Percentiles rank a stretch among this genome's conserved stretches.
phyloP scores from a whole-genome alignment of 2,797 vertebrate genomes.

The Sparus aurata region DNA sequence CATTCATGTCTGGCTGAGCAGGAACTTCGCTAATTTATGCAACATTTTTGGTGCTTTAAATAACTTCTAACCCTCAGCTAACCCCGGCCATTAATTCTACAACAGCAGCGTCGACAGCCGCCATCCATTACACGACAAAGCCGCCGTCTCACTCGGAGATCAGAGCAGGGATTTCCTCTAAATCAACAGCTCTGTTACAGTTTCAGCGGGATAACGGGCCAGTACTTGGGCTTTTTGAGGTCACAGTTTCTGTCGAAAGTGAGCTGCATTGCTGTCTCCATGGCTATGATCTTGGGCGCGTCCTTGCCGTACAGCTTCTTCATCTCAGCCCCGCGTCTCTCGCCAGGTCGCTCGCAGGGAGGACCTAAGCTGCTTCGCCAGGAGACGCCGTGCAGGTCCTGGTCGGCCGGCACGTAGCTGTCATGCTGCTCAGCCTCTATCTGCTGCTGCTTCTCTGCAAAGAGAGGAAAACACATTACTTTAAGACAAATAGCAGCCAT shows the following conservation, averaged over 20 bases:
- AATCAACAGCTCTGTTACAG: constrained; percentile 78
- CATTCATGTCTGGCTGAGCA: not conserved
- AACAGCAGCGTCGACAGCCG: constrained; percentile 8
- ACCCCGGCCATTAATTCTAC: constrained; percentile 25
- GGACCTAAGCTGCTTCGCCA: constrained; percentile 79
- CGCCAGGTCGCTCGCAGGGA: constrained; percentile 89
- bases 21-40: constrained; percentile 30
- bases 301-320: constrained; percentile 90
- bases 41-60: constrained; percentile 38
- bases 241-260: constrained; percentile 92
- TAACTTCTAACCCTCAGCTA: constrained; percentile 10
- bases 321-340: constrained; percentile 91
- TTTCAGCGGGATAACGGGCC: constrained; percentile 95
- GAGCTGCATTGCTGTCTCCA: constrained; percentile 91
- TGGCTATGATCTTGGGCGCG: constrained; percentile 92
- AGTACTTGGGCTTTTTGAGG: constrained; percentile 94
- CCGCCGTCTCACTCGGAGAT: not conserved
- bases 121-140: constrained; percentile 12
- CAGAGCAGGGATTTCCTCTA: not conserved
- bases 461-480: not conserved
- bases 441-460: constrained; percentile 92
- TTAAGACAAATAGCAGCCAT: not conserved
- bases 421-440: constrained; percentile 87
- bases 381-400: constrained; percentile 84
- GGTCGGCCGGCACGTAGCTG: constrained; percentile 88